These are phyloP conservation scores for Sinonovacula constricta DNA, from an alignment of 1,140 invertebrate species.

Conservation along the genomic window DNA sequence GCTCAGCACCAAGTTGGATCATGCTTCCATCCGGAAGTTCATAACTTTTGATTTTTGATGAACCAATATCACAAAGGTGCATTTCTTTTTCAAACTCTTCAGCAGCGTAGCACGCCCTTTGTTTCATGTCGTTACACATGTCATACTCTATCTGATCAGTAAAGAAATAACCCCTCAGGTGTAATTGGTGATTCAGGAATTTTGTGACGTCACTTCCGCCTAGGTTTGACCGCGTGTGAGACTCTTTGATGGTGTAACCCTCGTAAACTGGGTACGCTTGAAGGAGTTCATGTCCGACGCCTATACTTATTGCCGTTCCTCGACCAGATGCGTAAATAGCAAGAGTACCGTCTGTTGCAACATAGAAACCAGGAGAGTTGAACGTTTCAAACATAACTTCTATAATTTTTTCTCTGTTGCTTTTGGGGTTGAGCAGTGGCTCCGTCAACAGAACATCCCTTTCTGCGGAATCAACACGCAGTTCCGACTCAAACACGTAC, in stretches of 20 bases:
- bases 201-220: conserved; percentile 96
- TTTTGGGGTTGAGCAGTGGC: conserved; percentile 67
- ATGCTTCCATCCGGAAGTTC: conserved; percentile 79
- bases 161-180: conserved; percentile 97
- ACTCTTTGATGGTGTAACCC: conserved; percentile 85
- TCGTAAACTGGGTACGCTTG: conserved; percentile 94
- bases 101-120: conserved; percentile 79
- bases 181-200: conserved; percentile 96
- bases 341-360: conserved; percentile 85
- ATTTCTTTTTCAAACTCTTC: conserved; percentile 89
- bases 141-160: conserved; percentile 87
- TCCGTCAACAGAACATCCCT: conserved; percentile 78
- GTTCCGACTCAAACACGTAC: conserved; percentile 84
- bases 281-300: conserved; percentile 92
- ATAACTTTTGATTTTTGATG: conserved; percentile 78
- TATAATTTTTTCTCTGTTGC: conserved; percentile 89
- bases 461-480: not conserved
- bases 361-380: conserved; percentile 75
- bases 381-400: conserved; percentile 85
- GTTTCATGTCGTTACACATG: conserved; percentile 94
- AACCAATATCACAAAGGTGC: conserved; percentile 87
- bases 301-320: conserved; percentile 93
- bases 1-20: conserved; percentile 78
- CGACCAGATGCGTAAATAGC: conserved; percentile 82
- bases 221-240: conserved; percentile 92